Base-by-base conservation (phyloP, 2,888 invertebrate species). In the Tryphoninae sp. region DNA sequence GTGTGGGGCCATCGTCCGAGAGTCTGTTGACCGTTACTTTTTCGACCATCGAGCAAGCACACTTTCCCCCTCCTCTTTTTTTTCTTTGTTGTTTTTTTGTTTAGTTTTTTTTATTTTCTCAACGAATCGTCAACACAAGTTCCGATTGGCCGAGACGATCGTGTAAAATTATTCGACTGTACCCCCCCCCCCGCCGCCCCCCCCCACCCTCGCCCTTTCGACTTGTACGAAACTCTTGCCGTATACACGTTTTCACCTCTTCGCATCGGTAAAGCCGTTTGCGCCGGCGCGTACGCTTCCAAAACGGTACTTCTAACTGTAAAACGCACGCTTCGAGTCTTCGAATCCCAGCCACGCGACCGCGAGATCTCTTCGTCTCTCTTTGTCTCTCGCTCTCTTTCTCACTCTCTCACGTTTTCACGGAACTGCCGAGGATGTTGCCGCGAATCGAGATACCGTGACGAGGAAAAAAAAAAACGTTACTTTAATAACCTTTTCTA, bases 221-320 rank as follows among this genome's bases (percentile, higher is more conserved):
- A 33, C 33, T 4, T 33, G 33, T 33, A 33, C 33, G 4, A 33
- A 6, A 33, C 45, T 49, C 45, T 59, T 16, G 16, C 40, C 40
- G 19, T 59, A 33, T 49, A 64, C 65, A 45, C 58, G 73, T 64
- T 72, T 77, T 77, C 79, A 51, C 61, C 61, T 69, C 69, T 22
- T 6, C 40, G 16, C 76, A 65, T 40, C 61, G 49, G 53, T 16
- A 61, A 51, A 19, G 61, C 73, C 62, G 33, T 67, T 58, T 42
- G 26, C 80, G 75, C 83, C 79, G 40, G 13, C 49, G 69, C 59
- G 51, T 82, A 83, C 82, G 83, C 82, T 88, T 87, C 83, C 87
- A 84, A 88, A 90, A 90, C 90, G 90, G 90, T 90, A 90, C 90
- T 89, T 84, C 86, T 90, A 90, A 90, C 90, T 90, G 90, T 90